Conservation (phyloP, 2,797 vertebrate species). For the Spea hammondii region DNA sequence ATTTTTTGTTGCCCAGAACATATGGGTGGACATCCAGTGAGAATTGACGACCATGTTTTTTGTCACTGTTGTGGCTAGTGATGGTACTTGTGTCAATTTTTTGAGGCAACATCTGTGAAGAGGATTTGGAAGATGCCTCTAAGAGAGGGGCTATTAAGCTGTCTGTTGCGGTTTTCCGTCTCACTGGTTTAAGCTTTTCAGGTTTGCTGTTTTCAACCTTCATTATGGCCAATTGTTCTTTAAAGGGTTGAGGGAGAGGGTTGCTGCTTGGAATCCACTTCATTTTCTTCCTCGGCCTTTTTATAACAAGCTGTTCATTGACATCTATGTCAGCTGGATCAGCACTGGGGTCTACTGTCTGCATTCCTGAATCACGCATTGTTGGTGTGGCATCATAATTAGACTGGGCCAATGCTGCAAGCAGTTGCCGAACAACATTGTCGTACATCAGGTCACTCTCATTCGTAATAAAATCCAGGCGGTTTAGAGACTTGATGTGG, state of each 20-base stretch:
- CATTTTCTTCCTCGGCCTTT: constrained; percentile 93
- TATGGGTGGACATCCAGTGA: constrained; percentile 96
- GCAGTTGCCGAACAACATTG: constrained; percentile 93
- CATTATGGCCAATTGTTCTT: constrained; percentile 85
- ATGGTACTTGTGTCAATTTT: constrained; percentile 67
- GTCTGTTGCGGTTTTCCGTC: constrained; percentile 87
- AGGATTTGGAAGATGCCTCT: constrained; percentile 79
- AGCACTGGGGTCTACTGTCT: constrained; percentile 87
- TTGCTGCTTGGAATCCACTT: constrained; percentile 94
- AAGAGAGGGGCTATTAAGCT: constrained; percentile 84
- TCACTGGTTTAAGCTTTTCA: constrained; percentile 88
- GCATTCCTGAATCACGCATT: constrained; percentile 88
- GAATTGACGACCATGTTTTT: constrained; percentile 91
- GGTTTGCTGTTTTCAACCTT: constrained; percentile 89
- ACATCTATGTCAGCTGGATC: constrained; percentile 82
- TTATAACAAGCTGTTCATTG: constrained; percentile 87
- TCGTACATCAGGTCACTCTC: constrained; percentile 99
- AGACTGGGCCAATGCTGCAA: constrained; percentile 93
- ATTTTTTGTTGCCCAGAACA: constrained; percentile 87
- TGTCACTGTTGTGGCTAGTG: constrained; percentile 66
- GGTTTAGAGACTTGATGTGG: constrained; percentile 97
- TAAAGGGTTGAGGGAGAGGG: constrained; percentile 93
- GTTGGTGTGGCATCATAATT: constrained; percentile 95
- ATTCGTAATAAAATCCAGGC: constrained; percentile 97
- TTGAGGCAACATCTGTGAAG: constrained; percentile 72